phyloP scores from a whole-genome alignment of 2,888 invertebrate species.

The Meiosimyza decipiens region DNA sequence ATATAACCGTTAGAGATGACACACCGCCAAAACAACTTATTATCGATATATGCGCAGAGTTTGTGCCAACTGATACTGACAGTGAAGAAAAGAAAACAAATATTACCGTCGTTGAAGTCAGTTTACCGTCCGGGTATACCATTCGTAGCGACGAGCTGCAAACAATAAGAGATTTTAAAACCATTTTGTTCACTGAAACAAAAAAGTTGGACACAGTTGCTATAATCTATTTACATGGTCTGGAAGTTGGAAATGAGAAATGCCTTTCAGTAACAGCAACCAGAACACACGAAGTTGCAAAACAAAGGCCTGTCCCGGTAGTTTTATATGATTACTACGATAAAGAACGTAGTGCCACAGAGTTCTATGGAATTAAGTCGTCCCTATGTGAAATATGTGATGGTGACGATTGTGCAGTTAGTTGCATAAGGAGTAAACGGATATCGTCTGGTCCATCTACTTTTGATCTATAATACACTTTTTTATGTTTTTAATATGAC shows the following conservation, averaged over 20 bases:
- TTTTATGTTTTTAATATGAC: too few species aligned
- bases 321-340: conserved; percentile 30
- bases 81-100: conserved; percentile 46
- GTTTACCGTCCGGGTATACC: conserved; percentile 4
- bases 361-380: background rate
- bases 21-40: too few species aligned
- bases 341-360: background rate
- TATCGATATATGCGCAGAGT: too few species aligned
- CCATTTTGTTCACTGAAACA: conserved; percentile 1
- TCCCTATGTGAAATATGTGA: too few species aligned
- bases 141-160: background rate
- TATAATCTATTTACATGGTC: conserved; percentile 19
- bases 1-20: too few species aligned
- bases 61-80: background rate
- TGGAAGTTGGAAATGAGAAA: conserved; percentile 5
- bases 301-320: conserved; percentile 15
- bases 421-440: too few species aligned
- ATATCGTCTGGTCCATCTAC: too few species aligned
- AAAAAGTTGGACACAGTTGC: conserved; percentile 7
- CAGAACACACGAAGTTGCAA: conserved; percentile 9
- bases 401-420: too few species aligned
- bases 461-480: too few species aligned
- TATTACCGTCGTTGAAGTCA: conserved; percentile 1
- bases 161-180: conserved; percentile 10
- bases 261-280: conserved; percentile 17